A percentile compares a stretch with the other conserved stretches of the same genome.
phyloP scores from a whole-genome alignment of 1,140 invertebrate genomes.

The Drosophila insularis region DNA sequence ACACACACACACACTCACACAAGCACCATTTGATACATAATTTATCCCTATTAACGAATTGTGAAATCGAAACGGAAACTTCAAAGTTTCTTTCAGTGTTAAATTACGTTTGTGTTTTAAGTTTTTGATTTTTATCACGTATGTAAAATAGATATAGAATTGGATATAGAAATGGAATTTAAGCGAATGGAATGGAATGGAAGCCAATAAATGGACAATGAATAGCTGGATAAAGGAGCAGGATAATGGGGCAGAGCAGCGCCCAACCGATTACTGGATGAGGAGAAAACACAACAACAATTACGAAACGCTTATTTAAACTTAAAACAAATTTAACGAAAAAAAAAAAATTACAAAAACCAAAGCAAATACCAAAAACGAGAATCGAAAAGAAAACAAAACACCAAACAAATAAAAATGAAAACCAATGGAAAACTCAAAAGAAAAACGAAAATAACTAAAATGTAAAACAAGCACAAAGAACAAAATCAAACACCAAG shows the following conservation, averaged over 20 bases:
- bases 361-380: conserved; percentile 33
- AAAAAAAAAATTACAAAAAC: too few species aligned
- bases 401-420: conserved; percentile 14
- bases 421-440: conserved; percentile 8
- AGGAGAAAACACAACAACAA: conserved; percentile 13
- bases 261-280: conserved; percentile 1
- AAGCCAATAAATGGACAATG: conserved; percentile 6
- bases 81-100: conserved; percentile 15
- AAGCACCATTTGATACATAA: too few species aligned
- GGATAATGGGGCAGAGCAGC: too few species aligned
- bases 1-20: not conserved
- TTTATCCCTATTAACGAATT: conserved; percentile 9
- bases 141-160: conserved; percentile 33
- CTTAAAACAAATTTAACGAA: conserved; percentile 33
- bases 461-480: not conserved
- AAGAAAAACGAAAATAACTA: not conserved
- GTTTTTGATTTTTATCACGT: not conserved
- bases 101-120: conserved; percentile 19
- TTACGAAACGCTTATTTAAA: conserved; percentile 12
- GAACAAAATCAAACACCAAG: conserved; percentile 15
- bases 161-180: conserved; percentile 14
- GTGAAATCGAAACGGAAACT: not conserved
- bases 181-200: conserved; percentile 7
- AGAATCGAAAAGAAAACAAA: conserved; percentile 15
- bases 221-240: not conserved